Conservation (phyloP, 2,113 vertebrate species). For the Mirounga angustirostris region DNA sequence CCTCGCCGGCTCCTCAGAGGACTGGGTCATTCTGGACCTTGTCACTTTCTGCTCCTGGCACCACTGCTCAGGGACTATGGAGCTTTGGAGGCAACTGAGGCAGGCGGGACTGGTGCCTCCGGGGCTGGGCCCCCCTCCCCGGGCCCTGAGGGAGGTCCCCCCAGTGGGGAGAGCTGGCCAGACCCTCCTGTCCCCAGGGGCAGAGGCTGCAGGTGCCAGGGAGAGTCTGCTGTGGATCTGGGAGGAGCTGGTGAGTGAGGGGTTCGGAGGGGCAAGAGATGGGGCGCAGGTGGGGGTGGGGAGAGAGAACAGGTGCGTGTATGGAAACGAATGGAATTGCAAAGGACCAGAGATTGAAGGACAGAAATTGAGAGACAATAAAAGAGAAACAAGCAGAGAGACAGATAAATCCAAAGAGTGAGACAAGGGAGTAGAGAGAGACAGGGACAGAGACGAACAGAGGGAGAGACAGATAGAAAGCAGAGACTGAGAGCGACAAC, state of each 20-base stretch:
- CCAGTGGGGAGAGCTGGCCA: constrained; percentile 3
- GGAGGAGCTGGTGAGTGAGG: constrained; percentile 79
- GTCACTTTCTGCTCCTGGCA: constrained; percentile 53
- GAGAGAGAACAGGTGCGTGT: not conserved
- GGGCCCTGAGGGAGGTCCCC: not conserved
- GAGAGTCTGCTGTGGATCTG: constrained; percentile 74
- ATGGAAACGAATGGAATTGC: not conserved
- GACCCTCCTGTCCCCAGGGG: not conserved
- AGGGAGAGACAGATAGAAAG: not conserved
- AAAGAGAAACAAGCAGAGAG: not conserved
- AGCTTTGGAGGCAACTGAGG: constrained; percentile 72
- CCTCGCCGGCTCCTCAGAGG: not conserved
- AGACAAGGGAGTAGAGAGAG: not conserved
- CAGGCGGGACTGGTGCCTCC: constrained; percentile 54
- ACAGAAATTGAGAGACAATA: not conserved
- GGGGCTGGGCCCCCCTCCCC: constrained; percentile 27
- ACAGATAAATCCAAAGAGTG: not conserved
- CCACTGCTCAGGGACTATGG: constrained; percentile 60
- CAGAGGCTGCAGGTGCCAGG: not conserved
- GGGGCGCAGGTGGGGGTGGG: too few relatives aligned
- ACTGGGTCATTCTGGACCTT: constrained; percentile 66
- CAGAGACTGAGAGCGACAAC: not conserved
- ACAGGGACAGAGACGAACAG: not conserved
- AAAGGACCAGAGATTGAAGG: not conserved
- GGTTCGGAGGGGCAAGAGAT: not conserved